Evolutionary conservation across 2,113 vertebrate species (phyloP).

Genomic region (Bubo scandiacus): DNA sequence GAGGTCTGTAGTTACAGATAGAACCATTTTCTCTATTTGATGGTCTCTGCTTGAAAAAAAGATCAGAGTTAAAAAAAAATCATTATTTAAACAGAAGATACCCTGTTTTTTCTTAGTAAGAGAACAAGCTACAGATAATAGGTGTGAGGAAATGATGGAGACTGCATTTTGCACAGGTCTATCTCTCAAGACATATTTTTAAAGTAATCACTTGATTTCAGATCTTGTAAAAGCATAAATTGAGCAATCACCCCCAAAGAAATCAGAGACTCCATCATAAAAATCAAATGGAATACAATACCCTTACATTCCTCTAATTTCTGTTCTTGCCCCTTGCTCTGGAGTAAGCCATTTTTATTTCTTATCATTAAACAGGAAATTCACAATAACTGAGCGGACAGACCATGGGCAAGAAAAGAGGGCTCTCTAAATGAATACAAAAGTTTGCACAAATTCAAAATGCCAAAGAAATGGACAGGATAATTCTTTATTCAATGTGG

Average conservation of each 20-base stretch:
- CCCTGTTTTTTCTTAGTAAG: conserved; percentile 13
- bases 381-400: background rate
- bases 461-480: background rate
- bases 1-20: background rate
- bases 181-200: conserved; percentile 24
- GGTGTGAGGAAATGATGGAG: background rate
- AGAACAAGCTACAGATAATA: conserved; percentile 26
- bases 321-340: background rate
- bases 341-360: background rate
- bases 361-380: background rate
- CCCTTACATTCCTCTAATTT: conserved; percentile 9
- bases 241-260: background rate
- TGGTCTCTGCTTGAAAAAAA: conserved; percentile 25
- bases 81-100: conserved; percentile 34
- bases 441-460: background rate
- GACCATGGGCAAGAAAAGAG: background rate
- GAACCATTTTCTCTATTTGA: conserved; percentile 26
- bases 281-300: conserved; percentile 16
- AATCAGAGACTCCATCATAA: conserved; percentile 8
- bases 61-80: conserved; percentile 25
- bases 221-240: conserved; percentile 29
- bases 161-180: background rate
- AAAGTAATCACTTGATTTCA: conserved; percentile 46
- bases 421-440: background rate
- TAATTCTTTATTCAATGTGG: background rate